Evolutionary conservation across 2,888 invertebrate genomes (phyloP), one percentile per base, ranked within the genome.

Genomic region (Myathropa florea): DNA sequence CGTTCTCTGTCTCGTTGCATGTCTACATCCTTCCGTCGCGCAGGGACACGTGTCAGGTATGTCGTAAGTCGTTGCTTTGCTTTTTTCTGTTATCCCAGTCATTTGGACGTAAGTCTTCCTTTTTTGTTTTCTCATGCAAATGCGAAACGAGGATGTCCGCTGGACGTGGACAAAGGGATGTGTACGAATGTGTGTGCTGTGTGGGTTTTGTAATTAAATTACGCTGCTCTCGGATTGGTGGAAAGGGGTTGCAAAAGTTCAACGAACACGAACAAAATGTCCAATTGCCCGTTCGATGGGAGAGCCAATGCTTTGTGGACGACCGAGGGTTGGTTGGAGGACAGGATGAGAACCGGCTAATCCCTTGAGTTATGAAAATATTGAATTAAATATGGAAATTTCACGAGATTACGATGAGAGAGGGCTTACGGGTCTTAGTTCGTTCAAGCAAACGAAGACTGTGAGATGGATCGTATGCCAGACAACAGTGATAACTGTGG

Each of bases 131-230:
- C 33, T 26, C 30, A 65, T 75, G 65, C 57, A 57, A 55, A 57
- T 63, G 30, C 4, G 4, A 57, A 36, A 7, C 36, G 21, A 39
- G 39, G 6, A 59, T 21, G 57, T 59, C 33, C 59, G 24, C 24
- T 33, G 59, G 30, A 7, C 61, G 28, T 30, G 18, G 21, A 55
- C 55, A 18, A 18, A 14, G n/a, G 14, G 46, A 46, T 14, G 46
- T 46, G 46, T 14, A 18, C 14, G 21, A 12, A 7, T 53, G 21
- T 10, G 12, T 61, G 61, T 55, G n/a, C 33, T 73, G 28, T 39
- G 55, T 55, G 55, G 23, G 23, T 57, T 46, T 75, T 75, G 65
- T 75, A 59, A 75, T 75, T 75, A 30, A 75, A 75, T 75, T 75
- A 75, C 59, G 39, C 23, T 65, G 65, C 26, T 10, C n/a, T 18